phyloP scores from a whole-genome alignment of 2,113 vertebrate species.

The Eleginops maclovinus region DNA sequence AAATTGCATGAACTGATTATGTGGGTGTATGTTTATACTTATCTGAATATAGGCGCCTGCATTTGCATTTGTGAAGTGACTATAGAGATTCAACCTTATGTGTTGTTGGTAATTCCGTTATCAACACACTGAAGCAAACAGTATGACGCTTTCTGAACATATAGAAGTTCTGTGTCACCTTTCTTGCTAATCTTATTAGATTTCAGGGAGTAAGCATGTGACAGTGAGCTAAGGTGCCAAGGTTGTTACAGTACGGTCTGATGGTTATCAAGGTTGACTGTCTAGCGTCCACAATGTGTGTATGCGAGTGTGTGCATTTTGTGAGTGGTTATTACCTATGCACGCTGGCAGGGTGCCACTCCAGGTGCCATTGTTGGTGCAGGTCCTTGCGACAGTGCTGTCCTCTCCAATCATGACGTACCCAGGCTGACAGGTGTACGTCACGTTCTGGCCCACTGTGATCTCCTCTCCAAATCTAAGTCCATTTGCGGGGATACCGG shows the following conservation, averaged over 20 bases:
- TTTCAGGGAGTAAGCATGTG: conserved; percentile 53
- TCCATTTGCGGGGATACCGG: conserved; percentile 93
- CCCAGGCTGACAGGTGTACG: conserved; percentile 93
- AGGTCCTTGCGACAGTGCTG: conserved; percentile 84
- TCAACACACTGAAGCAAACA: conserved; percentile 39
- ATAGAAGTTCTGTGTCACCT: conserved; percentile 60
- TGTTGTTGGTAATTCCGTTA: conserved; percentile 8
- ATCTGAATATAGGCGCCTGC: background rate
- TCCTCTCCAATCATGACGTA: conserved; percentile 88
- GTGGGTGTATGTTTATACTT: background rate
- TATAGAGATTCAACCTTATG: background rate
- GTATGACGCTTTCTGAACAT: conserved; percentile 43
- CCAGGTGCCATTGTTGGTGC: conserved; percentile 95
- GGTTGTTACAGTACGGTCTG: conserved; percentile 50
- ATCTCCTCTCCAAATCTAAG: conserved; percentile 92
- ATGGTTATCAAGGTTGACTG: conserved; percentile 68
- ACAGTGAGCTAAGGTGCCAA: conserved; percentile 48
- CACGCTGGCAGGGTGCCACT: conserved; percentile 88
- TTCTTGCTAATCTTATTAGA: conserved; percentile 67
- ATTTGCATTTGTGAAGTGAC: background rate
- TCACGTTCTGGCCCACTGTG: conserved; percentile 93
- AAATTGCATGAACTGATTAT: background rate
- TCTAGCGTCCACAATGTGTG: conserved; percentile 3
- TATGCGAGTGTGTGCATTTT: conserved; percentile 5
- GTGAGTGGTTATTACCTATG: conserved; percentile 72